Evolutionary conservation across 1,140 invertebrate species (phyloP), one percentile per base, ranked within the genome.

Genomic region (Planococcus citri): DNA sequence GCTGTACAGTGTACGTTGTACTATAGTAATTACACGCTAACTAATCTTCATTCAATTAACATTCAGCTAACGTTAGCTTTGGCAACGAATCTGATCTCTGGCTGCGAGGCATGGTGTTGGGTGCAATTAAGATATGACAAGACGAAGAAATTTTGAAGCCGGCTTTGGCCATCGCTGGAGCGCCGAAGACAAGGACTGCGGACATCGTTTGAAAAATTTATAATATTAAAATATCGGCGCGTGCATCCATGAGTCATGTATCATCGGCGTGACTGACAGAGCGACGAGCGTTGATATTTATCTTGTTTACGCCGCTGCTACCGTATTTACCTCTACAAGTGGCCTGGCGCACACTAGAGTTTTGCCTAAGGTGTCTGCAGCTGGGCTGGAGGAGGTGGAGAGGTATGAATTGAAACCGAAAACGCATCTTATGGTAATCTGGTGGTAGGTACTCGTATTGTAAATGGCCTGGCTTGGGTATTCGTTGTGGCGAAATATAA

Each of bases 221-320:
- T 37, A 37, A 37, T 37, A 9, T 51, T 20, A 51, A 51, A 51
- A 51, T 20, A 14, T 3, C n/a, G 41, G 41, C 41, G n/a, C 41
- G 41, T 51, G 41, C 41, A 51, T 51, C 10, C 41, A 51, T n/a
- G 41, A 51, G n/a, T 20, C 12, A 51, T 20, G 41, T 51, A 20
- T 51, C 12, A 51, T 20, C n/a, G 12, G 41, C n/a, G n/a, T 51
- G 41, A 51, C 41, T 51, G 41, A 51, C 41, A 33, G n/a, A n/a
- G n/a, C n/a, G n/a, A n/a, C n/a, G n/a, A n/a, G 41, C n/a, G 41
- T 51, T 51, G n/a, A 51, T 51, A 51, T 51, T 51, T 51, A 51
- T 51, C 41, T 17, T 51, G 41, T 51, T 51, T 14, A 51, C 29
- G 29, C 41, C 17, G 17, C 41, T 17, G 41, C 41, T 51, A 51